Base-by-base conservation (phyloP, 2,888 invertebrate species). In the Tryphoninae sp. region DNA sequence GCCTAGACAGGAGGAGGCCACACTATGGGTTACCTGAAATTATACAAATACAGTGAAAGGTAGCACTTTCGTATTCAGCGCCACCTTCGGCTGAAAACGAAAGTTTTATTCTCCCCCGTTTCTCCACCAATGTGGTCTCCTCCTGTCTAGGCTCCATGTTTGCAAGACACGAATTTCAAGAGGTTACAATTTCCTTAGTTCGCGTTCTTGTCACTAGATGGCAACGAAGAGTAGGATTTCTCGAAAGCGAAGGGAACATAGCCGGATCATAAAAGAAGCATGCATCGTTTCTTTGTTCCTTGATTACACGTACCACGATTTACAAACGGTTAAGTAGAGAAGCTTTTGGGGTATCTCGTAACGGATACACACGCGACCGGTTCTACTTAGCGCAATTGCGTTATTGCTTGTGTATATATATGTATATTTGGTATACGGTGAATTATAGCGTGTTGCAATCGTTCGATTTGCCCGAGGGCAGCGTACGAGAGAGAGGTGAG, bases 341-440 rank as follows among this genome's bases (percentile, higher is more conserved):
- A 26, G 49, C 61, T 69, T 75, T 45, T 55, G 45, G 33, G 45
- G 76, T 53, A 53, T 55, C 19, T 26, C 42, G 55, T 73, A 53
- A 16, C n/a, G 33, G 58, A 49, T 53, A 55, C 19, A 68, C 26
- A 49, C 51, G n/a, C 26, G 65, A 72, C 40, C 64, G 75, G 75
- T 75, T 68, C 73, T 75, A 83, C 82, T 84, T 79, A 81, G 81
- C 77, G 79, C 82, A 77, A 84, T 84, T 83, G 83, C 81, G 69
- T 75, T 83, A 74, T 53, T 53, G n/a, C 74, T 33, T 33, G 33
- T 33, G 33, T 7, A 7, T 33, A 33, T 33, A 33, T 33, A 33
- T 33, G 33, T 33, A 33, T 33, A 33, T 33, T 33, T 33, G 33
- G 33, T 55, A 78, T 58, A 58, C 55, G 22, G 64, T 23, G 49